These are phyloP conservation scores for Gasteruption jaculator DNA, from an alignment of 2,888 invertebrate genomes.

Conservation along the genomic window DNA sequence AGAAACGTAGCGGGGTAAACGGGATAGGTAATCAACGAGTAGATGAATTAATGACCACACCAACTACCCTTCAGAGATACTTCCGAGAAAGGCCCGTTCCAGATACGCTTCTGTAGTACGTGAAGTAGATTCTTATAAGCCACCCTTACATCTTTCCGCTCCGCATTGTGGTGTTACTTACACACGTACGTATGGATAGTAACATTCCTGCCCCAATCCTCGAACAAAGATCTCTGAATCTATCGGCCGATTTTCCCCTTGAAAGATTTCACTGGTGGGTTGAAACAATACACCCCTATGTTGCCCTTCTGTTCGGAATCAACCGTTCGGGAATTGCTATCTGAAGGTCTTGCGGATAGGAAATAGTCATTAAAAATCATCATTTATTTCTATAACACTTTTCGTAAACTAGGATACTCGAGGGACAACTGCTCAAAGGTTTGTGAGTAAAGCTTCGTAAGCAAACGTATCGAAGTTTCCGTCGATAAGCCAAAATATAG, in stretches of 20 bases:
- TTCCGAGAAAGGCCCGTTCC: conserved; percentile 21
- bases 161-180: conserved; percentile 1
- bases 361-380: no score
- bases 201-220: conserved; percentile 18
- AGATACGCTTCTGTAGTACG: conserved; percentile 27
- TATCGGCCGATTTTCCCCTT: conserved; percentile 32
- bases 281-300: conserved; percentile 13
- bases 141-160: background rate
- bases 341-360: no score
- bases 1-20: conserved; percentile 24
- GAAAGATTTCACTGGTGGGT: conserved; percentile 11
- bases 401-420: no score
- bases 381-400: no score
- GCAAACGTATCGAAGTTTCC: no score
- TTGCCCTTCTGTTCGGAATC: no score
- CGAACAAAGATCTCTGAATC: conserved; percentile 25
- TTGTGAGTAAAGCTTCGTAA: no score
- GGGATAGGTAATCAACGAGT: conserved; percentile 42
- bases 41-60: conserved; percentile 47
- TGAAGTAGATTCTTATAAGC: conserved; percentile 34
- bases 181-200: conserved; percentile 13
- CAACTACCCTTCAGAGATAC: conserved; percentile 43
- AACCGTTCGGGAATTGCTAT: no score
- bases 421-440: no score
- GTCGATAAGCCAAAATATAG: no score